Evolutionary conservation across 2,797 vertebrate species (phyloP), one percentile per base, ranked within the genome.

Genomic region (Labeo calbasu): DNA sequence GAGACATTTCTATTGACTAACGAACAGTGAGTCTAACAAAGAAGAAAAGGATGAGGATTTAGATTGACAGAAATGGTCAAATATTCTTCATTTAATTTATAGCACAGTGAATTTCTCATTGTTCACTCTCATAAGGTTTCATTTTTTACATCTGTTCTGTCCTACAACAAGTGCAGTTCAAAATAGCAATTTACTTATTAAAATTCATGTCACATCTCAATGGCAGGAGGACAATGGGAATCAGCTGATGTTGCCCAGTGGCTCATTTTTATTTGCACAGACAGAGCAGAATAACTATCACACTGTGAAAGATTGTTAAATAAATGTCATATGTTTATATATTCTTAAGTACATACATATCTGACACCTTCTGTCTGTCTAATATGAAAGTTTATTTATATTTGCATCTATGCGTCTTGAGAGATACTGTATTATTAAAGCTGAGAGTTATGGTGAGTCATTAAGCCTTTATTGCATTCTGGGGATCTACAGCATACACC

Each of bases 351-450:
- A 9, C 25, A 57, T n/a, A 50, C 14, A 48, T 77, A 11, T 68
- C 25, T 83, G 61, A 25, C 21, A 48, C 15, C 55, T 46, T 48
- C 23, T 17, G 25, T 28, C 14, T 17, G 32, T 77, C 23, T 25
- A 72, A 23, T 53, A 25, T 75, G 11, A 25, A 48, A 12, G 23
- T 61, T 15, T 28, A 25, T 63, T 40, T 53, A 50, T 66, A 43
- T 82, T 53, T 71, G 57, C 69, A 59, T 23, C 21, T 63, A 17
- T 12, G 13, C 9, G 43, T 53, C 70, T 48, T 63, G 48, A 21
- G 50, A 84, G 72, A 77, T 51, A 85, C 51, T 84, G 81, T 78
- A 82, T 82, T 82, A 86, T 86, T 87, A 83, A 80, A 77, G 57
- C 73, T 50, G 55, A 85, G 84, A 84, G 71, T 87, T 87, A 87